A percentile compares a stretch with the other conserved stretches of the same genome.
phyloP scores from a whole-genome alignment of 2,888 invertebrate species.

The Netelia melanura region DNA sequence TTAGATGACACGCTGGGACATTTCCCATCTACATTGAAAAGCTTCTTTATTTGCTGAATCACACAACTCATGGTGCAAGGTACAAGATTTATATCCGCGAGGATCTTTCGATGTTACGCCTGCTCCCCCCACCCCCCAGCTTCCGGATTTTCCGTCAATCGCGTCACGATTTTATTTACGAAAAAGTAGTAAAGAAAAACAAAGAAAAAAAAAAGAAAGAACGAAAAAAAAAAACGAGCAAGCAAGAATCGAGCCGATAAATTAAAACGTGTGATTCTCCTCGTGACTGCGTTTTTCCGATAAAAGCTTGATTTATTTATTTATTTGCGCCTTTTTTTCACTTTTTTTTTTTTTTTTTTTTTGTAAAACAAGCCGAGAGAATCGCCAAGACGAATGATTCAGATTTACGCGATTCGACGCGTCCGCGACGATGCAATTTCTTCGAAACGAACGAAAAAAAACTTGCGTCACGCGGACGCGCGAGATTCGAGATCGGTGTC shows the following conservation, averaged over 20 bases:
- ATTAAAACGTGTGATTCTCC: not conserved
- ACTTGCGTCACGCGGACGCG: no score
- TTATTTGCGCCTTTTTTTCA: no score
- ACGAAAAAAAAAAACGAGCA: no score
- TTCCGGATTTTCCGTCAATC: conserved; percentile 1
- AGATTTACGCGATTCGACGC: no score
- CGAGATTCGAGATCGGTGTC: no score
- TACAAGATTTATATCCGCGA: not conserved
- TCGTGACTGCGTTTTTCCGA: not conserved
- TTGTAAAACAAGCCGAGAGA: no score
- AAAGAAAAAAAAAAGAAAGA: not conserved
- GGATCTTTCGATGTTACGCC: not conserved
- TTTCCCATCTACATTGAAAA: not conserved
- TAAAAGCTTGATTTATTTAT: not conserved
- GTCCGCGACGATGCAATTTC: no score
- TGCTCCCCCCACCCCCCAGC: not conserved
- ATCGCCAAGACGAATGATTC: no score
- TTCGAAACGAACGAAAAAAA: no score
- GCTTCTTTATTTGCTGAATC: not conserved
- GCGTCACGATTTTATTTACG: not conserved
- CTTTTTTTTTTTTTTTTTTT: no score
- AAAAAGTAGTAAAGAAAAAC: not conserved
- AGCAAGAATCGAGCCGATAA: not conserved
- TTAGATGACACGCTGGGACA: conserved; percentile 6
- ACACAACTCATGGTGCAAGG: not conserved